Evolutionary conservation across 2,888 invertebrate genomes (phyloP).

Genomic region (Chrysopilus asiliformis): DNA sequence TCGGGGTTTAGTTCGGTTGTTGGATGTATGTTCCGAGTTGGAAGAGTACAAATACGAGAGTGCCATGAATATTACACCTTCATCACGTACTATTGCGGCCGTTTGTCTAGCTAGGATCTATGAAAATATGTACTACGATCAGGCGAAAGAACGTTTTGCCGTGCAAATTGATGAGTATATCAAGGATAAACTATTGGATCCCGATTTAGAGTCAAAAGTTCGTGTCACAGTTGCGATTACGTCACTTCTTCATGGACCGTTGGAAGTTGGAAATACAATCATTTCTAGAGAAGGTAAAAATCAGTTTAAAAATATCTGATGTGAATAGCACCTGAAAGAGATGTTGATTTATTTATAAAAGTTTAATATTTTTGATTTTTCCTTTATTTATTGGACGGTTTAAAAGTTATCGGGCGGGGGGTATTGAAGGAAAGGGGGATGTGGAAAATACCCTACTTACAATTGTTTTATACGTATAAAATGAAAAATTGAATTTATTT

Average conservation of each 20-base stretch:
- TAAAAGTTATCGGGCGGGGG: too few species aligned
- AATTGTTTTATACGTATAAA: too few species aligned
- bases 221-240: constrained; percentile 80
- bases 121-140: constrained; percentile 93
- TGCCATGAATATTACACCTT: constrained; percentile 75
- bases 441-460: too few species aligned
- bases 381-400: too few species aligned
- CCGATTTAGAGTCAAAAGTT: constrained; percentile 81
- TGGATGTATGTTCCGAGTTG: constrained; percentile 88
- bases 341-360: too few species aligned
- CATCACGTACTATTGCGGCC: constrained; percentile 81
- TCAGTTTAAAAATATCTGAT: neutral
- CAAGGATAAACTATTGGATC: constrained; percentile 68
- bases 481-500: too few species aligned
- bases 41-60: constrained; percentile 88
- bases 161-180: constrained; percentile 73
- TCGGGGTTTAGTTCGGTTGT: constrained; percentile 52
- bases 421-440: too few species aligned
- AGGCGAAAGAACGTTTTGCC: constrained; percentile 56
- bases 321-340: too few species aligned
- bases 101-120: constrained; percentile 83
- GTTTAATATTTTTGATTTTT: too few species aligned
- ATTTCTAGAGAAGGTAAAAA: constrained; percentile 58
- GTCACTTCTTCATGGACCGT: constrained; percentile 74
- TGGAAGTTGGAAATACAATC: constrained; percentile 83